Percentiles rank a stretch among this genome's conserved stretches.
Conservation (phyloP, 35 echinoderm and acorn worm species). For the Apostichopus japonicus region DNA sequence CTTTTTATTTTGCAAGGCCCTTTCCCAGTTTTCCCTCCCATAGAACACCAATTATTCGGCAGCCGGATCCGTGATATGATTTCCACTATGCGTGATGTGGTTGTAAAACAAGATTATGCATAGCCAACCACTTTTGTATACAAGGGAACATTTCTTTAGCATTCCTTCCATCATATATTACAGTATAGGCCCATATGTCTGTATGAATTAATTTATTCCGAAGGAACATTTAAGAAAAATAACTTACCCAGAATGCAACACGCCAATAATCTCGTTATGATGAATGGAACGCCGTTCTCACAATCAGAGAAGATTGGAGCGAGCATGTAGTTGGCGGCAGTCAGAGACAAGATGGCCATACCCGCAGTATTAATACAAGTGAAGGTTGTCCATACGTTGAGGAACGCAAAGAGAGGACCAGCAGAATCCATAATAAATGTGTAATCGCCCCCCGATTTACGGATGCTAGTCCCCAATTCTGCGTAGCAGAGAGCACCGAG, state of each 20-base stretch:
- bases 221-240: not conserved
- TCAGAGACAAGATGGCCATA: not conserved
- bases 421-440: slow-evolving; percentile 61
- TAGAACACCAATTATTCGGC: too few species aligned
- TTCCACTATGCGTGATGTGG: too few species aligned
- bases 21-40: too few species aligned
- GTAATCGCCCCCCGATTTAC: slow-evolving; percentile 72
- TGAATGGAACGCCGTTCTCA: not conserved
- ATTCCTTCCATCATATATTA: too few species aligned
- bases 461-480: slow-evolving; percentile 71
- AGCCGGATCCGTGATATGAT: too few species aligned
- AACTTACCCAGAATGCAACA: not conserved
- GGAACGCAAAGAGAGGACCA: slow-evolving; percentile 30
- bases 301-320: not conserved
- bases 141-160: too few species aligned
- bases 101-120: too few species aligned
- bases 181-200: too few species aligned
- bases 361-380: not conserved
- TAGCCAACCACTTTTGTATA: too few species aligned
- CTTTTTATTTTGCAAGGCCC: too few species aligned
- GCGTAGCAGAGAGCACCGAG: slow-evolving; percentile 83
- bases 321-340: not conserved
- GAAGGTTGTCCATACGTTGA: not conserved
- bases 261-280: not conserved
- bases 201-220: too few species aligned